Percentiles rank a stretch among this genome's conserved stretches.
Evolutionary conservation across 1,140 invertebrate genomes (phyloP).

Genomic region (Drosophila ogumai): DNA sequence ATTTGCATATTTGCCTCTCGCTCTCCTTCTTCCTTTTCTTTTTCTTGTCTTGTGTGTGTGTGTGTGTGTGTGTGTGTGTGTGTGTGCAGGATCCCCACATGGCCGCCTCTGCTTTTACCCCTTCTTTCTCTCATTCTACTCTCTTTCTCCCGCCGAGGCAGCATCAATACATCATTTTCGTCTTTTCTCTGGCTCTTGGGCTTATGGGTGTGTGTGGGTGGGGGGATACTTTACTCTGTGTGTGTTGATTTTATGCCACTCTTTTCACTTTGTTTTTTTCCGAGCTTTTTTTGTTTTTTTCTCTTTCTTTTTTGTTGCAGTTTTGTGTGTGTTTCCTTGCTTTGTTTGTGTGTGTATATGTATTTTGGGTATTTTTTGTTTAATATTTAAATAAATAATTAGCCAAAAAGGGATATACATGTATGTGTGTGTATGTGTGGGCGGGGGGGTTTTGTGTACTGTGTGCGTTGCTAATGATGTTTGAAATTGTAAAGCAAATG

Average conservation of each 20-base stretch:
- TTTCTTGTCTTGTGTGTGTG: slow-evolving; percentile 30
- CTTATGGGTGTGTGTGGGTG: slow-evolving; percentile 16
- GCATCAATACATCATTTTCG: slow-evolving; percentile 82
- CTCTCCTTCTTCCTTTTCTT: slow-evolving; percentile 11
- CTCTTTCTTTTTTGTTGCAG: slow-evolving; percentile 54
- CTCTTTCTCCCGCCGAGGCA: slow-evolving; percentile 19
- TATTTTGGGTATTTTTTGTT: slow-evolving; percentile 78
- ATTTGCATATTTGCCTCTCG: slow-evolving; percentile 46
- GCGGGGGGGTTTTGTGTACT: slow-evolving; percentile 28
- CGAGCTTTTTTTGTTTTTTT: slow-evolving; percentile 8
- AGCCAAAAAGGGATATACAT: slow-evolving; percentile 80
- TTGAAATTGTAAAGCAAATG: slow-evolving; percentile 83
- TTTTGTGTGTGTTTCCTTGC: slow-evolving; percentile 27
- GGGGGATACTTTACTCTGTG: slow-evolving; percentile 12
- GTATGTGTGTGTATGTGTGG: slow-evolving; percentile 12
- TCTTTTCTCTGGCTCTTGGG: slow-evolving; percentile 50
- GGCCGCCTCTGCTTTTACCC: not conserved
- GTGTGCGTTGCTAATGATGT: slow-evolving; percentile 81
- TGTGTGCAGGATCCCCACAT: slow-evolving; percentile 42
- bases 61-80: slow-evolving; percentile 24
- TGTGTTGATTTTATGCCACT: slow-evolving; percentile 64
- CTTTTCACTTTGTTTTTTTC: slow-evolving; percentile 51
- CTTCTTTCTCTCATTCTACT: not conserved
- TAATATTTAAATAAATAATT: slow-evolving; percentile 85
- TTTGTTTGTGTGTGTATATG: slow-evolving; percentile 9